Conservation (phyloP, 2,888 invertebrate genomes). For the Xestobium rufovillosum region DNA sequence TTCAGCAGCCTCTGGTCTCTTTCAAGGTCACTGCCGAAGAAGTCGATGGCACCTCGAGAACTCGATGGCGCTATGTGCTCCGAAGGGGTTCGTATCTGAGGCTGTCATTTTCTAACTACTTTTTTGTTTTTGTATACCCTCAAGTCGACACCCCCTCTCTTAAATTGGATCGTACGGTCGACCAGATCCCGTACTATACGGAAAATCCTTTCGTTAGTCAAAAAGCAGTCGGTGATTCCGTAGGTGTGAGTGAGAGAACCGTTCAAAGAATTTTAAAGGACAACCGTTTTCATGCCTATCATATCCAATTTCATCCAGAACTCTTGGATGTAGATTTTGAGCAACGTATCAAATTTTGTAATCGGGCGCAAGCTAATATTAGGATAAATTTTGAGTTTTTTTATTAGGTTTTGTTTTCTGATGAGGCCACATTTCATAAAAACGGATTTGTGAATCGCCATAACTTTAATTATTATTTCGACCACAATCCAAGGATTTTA, state of each 20-base stretch:
- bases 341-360: slow-evolving; percentile 1
- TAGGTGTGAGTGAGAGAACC: slow-evolving; percentile 2
- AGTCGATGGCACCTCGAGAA: no score
- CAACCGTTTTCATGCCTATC: background rate
- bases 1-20: no score
- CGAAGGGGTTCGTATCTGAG: no score
- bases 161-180: no score
- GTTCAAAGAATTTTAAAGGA: slow-evolving; percentile 1
- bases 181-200: no score
- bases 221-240: background rate
- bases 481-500: slow-evolving; percentile 2
- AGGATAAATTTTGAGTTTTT: background rate
- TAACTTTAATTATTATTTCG: background rate
- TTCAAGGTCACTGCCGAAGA: no score
- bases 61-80: no score
- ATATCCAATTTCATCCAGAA: background rate
- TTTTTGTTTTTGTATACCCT: no score
- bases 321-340: background rate
- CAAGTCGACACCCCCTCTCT: no score
- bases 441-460: slow-evolving; percentile 2
- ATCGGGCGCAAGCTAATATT: slow-evolving; percentile 1
- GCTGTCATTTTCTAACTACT: no score
- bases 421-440: slow-evolving; percentile 1
- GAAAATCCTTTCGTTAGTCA: slow-evolving; percentile 3
- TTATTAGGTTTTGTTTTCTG: slow-evolving; percentile 1